Percentiles rank a stretch among this genome's conserved stretches.
phyloP scores from a whole-genome alignment of 1,140 invertebrate genomes.

The Aricia agestis region DNA sequence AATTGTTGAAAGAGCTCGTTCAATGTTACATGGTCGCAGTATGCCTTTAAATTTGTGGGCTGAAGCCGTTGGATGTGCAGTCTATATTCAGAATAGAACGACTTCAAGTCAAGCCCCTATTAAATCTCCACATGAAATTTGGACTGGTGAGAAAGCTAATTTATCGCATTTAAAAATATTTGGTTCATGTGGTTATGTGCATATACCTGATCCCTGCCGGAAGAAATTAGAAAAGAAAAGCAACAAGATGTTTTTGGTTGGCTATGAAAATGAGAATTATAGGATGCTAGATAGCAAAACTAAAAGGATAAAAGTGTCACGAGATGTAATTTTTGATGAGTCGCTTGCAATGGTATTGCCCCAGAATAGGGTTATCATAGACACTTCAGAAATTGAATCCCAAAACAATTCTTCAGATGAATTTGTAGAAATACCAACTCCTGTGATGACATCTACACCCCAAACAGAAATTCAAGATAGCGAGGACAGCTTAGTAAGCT shows the following conservation, averaged over 20 bases:
- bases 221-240: constrained; percentile 34
- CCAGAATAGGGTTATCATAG: too few species aligned
- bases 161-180: constrained; percentile 29
- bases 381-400: constrained; percentile 1
- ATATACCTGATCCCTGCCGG: constrained; percentile 29
- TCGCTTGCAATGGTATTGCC: too few species aligned
- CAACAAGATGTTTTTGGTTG: constrained; percentile 22
- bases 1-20: constrained; percentile 39
- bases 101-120: constrained; percentile 33
- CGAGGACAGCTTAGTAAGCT: constrained; percentile 17
- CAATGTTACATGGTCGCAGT: constrained; percentile 37
- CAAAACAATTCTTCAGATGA: constrained; percentile 22
- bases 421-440: too few species aligned
- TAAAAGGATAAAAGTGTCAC: constrained; percentile 33
- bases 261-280: constrained; percentile 15
- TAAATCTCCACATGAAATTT: constrained; percentile 32
- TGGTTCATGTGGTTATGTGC: constrained; percentile 30
- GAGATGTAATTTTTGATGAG: constrained; percentile 35
- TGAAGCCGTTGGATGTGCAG: constrained; percentile 39
- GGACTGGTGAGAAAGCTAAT: constrained; percentile 32
- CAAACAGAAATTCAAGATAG: too few species aligned
- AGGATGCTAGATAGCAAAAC: constrained; percentile 26
- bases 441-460: too few species aligned
- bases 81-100: constrained; percentile 53
- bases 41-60: constrained; percentile 47